Evolutionary conservation across 2,797 vertebrate genomes (phyloP).

Genomic region (Gallinago stenura): DNA sequence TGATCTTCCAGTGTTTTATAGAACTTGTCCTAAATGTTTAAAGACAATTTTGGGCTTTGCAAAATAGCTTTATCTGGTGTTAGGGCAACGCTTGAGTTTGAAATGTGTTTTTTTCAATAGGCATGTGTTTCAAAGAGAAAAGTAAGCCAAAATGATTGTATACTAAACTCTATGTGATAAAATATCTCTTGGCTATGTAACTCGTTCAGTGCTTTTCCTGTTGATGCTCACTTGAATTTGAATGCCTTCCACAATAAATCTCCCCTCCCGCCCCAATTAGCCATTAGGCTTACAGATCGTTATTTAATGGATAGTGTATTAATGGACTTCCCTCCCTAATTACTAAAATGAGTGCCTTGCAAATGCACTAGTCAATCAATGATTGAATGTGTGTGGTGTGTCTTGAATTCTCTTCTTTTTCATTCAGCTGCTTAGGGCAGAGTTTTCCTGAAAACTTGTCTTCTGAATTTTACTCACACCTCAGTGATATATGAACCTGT

Average conservation of each 20-base stretch:
- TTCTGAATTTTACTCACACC: not conserved
- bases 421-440: not conserved
- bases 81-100: not conserved
- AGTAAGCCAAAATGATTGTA: not conserved
- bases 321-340: slow-evolving; percentile 75
- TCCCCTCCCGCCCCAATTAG: slow-evolving; percentile 9
- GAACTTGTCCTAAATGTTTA: slow-evolving; percentile 26
- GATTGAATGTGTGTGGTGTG: slow-evolving; percentile 47
- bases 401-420: not conserved
- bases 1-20: not conserved
- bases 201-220: not conserved
- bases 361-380: slow-evolving; percentile 70
- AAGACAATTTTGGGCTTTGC: slow-evolving; percentile 9
- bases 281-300: slow-evolving; percentile 58
- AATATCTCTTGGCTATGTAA: not conserved
- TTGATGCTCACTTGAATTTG: slow-evolving; percentile 28
- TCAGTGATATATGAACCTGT: not conserved
- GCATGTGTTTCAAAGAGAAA: not conserved
- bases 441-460: not conserved
- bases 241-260: slow-evolving; percentile 6
- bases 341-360: slow-evolving; percentile 72
- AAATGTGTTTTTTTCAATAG: not conserved
- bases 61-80: not conserved
- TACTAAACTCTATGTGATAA: not conserved
- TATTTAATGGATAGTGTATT: slow-evolving; percentile 72